Percentiles rank a stretch among this genome's conserved stretches.
phyloP scores from a whole-genome alignment of 2,113 vertebrate genomes.

The Ahaetulla prasina region DNA sequence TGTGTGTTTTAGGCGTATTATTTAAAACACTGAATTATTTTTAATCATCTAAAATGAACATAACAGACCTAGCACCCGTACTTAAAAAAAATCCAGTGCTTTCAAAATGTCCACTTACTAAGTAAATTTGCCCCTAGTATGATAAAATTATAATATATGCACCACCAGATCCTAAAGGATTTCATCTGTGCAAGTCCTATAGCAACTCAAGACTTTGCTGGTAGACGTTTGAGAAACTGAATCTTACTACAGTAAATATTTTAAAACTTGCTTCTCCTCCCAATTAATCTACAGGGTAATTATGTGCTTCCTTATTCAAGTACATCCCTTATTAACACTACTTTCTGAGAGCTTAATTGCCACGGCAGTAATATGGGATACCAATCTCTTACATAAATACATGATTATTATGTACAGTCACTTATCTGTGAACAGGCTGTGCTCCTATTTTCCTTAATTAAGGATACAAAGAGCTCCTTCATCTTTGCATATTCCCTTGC shows the following conservation, averaged over 20 bases:
- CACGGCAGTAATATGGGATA: constrained; percentile 80
- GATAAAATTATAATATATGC: background rate
- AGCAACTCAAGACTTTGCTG: background rate
- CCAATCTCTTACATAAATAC: constrained; percentile 90
- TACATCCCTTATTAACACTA: constrained; percentile 74
- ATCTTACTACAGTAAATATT: constrained; percentile 54
- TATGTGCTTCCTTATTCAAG: constrained; percentile 73
- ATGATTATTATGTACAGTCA: constrained; percentile 96
- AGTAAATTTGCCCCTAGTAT: background rate
- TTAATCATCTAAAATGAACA: background rate
- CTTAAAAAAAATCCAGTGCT: background rate
- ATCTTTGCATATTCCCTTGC: constrained; percentile 95
- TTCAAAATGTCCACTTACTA: background rate
- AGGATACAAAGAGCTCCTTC: constrained; percentile 89
- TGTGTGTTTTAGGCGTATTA: background rate
- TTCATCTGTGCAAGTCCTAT: background rate
- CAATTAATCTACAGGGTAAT: constrained; percentile 74
- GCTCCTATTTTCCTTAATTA: constrained; percentile 94
- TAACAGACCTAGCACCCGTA: background rate
- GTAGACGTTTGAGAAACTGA: background rate
- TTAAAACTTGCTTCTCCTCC: constrained; percentile 40
- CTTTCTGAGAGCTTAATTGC: constrained; percentile 78
- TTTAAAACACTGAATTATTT: background rate
- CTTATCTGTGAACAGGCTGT: constrained; percentile 84
- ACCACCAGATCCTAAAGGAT: background rate